phyloP scores from a whole-genome alignment of 2,888 invertebrate genomes.

The Caenorhabditis parvicauda region DNA sequence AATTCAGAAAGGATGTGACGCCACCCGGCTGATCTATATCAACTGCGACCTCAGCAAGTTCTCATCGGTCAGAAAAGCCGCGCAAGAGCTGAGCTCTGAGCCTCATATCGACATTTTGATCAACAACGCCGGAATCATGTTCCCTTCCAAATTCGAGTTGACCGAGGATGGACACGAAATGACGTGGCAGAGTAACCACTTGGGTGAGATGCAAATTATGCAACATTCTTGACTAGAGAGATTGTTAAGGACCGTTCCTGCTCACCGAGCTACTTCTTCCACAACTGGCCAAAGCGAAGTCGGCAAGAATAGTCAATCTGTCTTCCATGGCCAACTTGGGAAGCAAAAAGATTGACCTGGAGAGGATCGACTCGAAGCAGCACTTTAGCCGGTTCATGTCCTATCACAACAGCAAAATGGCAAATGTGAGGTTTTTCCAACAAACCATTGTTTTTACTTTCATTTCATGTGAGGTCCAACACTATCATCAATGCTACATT shows the following conservation, averaged over 20 bases:
- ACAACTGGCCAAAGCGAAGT: slow-evolving; percentile 69
- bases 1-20: slow-evolving; percentile 56
- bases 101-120: slow-evolving; percentile 61
- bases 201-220: too few species aligned
- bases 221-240: too few species aligned
- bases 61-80: slow-evolving; percentile 45
- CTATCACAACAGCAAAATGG: slow-evolving; percentile 60
- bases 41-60: slow-evolving; percentile 56
- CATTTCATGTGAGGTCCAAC: too few species aligned
- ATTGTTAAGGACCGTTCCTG: slow-evolving; percentile 62
- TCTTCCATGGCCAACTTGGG: slow-evolving; percentile 64
- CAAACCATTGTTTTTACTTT: too few species aligned
- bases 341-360: slow-evolving; percentile 39
- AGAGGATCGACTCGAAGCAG: slow-evolving; percentile 47
- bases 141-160: slow-evolving; percentile 71
- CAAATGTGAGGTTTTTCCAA: slow-evolving; percentile 46
- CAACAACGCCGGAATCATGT: slow-evolving; percentile 82
- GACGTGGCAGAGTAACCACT: slow-evolving; percentile 84
- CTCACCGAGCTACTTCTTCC: slow-evolving; percentile 78
- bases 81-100: slow-evolving; percentile 42
- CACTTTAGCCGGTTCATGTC: slow-evolving; percentile 44
- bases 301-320: slow-evolving; percentile 79
- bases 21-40: slow-evolving; percentile 54
- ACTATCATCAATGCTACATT: too few species aligned
- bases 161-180: slow-evolving; percentile 82